Conservation (phyloP, 2,113 vertebrate genomes). For the Myxocyprinus asiaticus region DNA sequence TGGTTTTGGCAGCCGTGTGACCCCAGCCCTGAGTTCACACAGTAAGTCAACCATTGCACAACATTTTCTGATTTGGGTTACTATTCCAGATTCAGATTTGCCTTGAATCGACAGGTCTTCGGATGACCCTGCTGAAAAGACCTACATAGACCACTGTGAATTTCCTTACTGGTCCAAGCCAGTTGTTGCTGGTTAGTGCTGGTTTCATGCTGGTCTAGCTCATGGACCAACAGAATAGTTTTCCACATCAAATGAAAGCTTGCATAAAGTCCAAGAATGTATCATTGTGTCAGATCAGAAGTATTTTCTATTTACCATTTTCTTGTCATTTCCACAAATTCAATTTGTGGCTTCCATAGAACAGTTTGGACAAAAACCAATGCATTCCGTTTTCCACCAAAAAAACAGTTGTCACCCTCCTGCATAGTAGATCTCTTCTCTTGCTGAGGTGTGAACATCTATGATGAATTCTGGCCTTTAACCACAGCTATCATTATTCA, state of each 20-base stretch:
- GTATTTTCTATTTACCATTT: too few species aligned
- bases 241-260: too few species aligned
- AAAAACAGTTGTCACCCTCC: background rate
- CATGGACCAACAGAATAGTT: too few species aligned
- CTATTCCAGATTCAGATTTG: background rate
- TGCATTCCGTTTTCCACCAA: background rate
- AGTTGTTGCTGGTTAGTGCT: too few species aligned
- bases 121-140: background rate
- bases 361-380: background rate
- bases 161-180: too few species aligned
- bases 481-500: slow-evolving; percentile 36
- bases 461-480: slow-evolving; percentile 14
- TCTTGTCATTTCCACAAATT: background rate
- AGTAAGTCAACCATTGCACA: slow-evolving; percentile 62
- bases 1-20: slow-evolving; percentile 88
- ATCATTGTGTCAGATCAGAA: too few species aligned
- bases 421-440: background rate
- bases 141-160: too few species aligned
- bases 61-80: background rate
- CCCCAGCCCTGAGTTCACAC: slow-evolving; percentile 28
- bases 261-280: too few species aligned
- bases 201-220: too few species aligned
- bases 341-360: background rate
- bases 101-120: background rate
- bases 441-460: background rate